Evolutionary conservation across 2,888 invertebrate species (phyloP), one percentile per base, ranked within the genome.

Genomic region (Antheraea assamensis): DNA sequence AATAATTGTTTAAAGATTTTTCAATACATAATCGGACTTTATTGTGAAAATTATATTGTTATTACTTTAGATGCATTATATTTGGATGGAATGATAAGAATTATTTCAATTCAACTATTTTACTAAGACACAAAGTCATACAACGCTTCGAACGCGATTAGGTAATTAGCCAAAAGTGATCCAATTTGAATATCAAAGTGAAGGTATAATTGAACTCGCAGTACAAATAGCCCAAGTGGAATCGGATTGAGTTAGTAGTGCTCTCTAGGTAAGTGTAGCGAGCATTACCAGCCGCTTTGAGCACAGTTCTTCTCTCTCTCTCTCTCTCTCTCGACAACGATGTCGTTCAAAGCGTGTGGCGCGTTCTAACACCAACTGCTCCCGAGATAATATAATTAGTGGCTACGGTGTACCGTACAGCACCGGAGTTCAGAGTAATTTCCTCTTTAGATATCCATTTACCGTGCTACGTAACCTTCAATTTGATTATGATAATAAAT

Each of bases 151-250:
- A 21, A 27, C 30, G 61, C 30, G 61, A 90, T 89, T 90, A 91
- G 88, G 90, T 92, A 92, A 93, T 93, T 93, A 93, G 90, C 88
- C 89, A 85, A 91, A 92, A 91, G 90, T 90, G 89, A 90, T 87
- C 84, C 88, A 89, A 94, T 94, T 94, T 93, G 92, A 93, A 94
- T 94, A 91, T 92, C 93, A 93, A 93, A 94, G 93, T 90, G 89
- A 89, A 88, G 82, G 90, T 88, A 92, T 93, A 94, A 93, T 93
- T 94, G 92, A 92, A 90, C 89, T 87, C 85, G 82, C 88, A 90
- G 90, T 90, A 92, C 91, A 93, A 94, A 94, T 93, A 93, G 93
- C 88, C 88, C 87, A 86, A 92, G 91, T 90, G 90, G 91, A 92
- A 92, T 91, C 89, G 87, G 90, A 92, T 92, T 87, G 90, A 92